These are phyloP conservation scores for Drosophila kohkoa DNA, from an alignment of 1,140 invertebrate genomes.

Conservation along the genomic window DNA sequence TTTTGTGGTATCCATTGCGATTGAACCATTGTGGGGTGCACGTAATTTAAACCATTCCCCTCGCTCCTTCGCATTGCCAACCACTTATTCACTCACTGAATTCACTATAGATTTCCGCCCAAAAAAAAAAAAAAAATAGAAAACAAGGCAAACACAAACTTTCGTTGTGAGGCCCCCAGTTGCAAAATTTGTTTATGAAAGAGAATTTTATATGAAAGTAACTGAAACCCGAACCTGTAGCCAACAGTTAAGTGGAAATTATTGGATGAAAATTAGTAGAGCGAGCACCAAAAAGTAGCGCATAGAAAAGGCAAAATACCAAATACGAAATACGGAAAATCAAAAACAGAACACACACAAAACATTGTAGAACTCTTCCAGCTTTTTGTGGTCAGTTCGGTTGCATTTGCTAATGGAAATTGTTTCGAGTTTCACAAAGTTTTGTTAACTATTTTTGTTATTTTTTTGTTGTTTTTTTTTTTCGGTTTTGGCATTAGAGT, in stretches of 20 bases:
- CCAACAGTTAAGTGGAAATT: slow-evolving; percentile 75
- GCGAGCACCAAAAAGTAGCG: slow-evolving; percentile 36
- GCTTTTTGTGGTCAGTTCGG: slow-evolving; percentile 60
- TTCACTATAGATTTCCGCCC: neutral
- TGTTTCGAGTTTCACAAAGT: slow-evolving; percentile 34
- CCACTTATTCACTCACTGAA: slow-evolving; percentile 12
- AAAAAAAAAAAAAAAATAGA: too few relatives aligned
- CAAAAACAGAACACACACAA: neutral
- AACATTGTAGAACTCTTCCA: slow-evolving; percentile 20
- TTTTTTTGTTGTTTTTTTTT: neutral
- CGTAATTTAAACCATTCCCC: slow-evolving; percentile 43
- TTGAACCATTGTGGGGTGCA: slow-evolving; percentile 54
- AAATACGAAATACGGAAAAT: neutral
- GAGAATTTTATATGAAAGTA: slow-evolving; percentile 72
- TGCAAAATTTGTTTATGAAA: slow-evolving; percentile 61
- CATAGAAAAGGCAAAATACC: neutral
- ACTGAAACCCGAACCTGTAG: slow-evolving; percentile 48
- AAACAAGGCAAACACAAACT: slow-evolving; percentile 22
- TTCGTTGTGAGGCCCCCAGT: slow-evolving; percentile 9
- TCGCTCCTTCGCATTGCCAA: neutral
- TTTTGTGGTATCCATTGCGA: slow-evolving; percentile 41
- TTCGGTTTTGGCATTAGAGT: neutral
- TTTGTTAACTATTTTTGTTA: slow-evolving; percentile 13
- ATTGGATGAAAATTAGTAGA: slow-evolving; percentile 75
- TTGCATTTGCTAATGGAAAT: slow-evolving; percentile 78